Conservation (phyloP, 1,140 invertebrate genomes). For the Stenopsyche tienmushanensis region DNA sequence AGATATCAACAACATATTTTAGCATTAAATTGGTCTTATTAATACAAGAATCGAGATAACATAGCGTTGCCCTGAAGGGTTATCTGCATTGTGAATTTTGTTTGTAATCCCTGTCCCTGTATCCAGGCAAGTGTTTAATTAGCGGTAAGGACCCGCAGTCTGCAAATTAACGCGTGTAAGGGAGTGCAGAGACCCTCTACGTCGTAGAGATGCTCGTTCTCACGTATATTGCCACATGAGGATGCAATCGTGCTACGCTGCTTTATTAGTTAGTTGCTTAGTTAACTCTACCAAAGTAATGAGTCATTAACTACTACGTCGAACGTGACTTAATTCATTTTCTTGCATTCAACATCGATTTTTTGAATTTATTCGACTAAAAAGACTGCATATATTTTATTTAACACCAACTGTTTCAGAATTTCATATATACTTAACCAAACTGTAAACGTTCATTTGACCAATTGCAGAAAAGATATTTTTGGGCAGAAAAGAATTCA, state of each 20-base stretch:
- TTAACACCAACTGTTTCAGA: too few relatives aligned
- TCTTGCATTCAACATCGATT: neutral
- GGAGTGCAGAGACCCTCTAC: neutral
- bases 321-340: neutral
- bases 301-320: neutral
- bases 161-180: neutral
- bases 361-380: neutral
- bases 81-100: too few relatives aligned
- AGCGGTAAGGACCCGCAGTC: neutral
- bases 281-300: neutral
- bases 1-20: too few relatives aligned
- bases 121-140: conserved; percentile 16
- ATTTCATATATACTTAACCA: too few relatives aligned
- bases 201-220: neutral
- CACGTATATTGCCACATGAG: neutral
- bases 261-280: neutral
- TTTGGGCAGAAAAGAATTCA: too few relatives aligned
- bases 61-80: too few relatives aligned
- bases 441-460: too few relatives aligned
- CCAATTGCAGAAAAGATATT: too few relatives aligned
- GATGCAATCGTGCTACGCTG: neutral
- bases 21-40: too few relatives aligned
- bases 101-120: too few relatives aligned
- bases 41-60: too few relatives aligned
- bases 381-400: too few relatives aligned